Base-by-base conservation (phyloP, 2,797 vertebrate species). In the Oceanodroma leucorhoa region DNA sequence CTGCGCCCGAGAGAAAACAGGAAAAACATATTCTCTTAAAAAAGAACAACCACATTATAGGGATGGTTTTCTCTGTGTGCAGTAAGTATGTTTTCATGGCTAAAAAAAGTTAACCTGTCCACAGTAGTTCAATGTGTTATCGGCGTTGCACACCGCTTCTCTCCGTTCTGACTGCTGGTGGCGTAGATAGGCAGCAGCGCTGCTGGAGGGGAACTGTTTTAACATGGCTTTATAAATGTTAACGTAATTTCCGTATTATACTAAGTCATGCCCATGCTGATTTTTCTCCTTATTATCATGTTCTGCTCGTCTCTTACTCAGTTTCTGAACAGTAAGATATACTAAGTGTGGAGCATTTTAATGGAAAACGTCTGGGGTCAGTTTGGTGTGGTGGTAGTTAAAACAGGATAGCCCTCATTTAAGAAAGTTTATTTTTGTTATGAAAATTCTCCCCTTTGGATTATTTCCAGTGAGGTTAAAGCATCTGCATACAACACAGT, bases 391-490 rank as follows among this genome's bases (percentile, higher is more conserved):
- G 40, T 77, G 51, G n/a, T 77, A 48, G 24, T 57, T 87, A 53
- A 77, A 82, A 69, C 24, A 80, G 24, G 34, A n/a, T 57, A 91
- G 45, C 46, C 79, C 22, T 30, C 23, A 43, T 50, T 61, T 69
- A 75, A 55, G 17, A 13, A 70, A 71, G 9, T 36, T 71, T 32
- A 13, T 57, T 94, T 89, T 76, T 72, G 5, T 55, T 62, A 40
- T 4, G 27, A 61, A 77, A 85, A 51, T 67, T 87, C 34, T 73
- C 23, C 55, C 13, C 27, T 16, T 45, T 64, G 61, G 61, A 67
- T 81, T 83, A 54, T 43, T 93, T 79, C 53, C 69, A 70, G 32
- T n/a, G 73, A 77, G 32, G 45, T 21, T 82, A 77, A 83, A 66
- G 40, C 60, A 85, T 53, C 64, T 23, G 32, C 2, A 2, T 40